Evolutionary conservation across 2,113 vertebrate species (phyloP), one percentile per base, ranked within the genome.

Genomic region (Maccullochella peelii): DNA sequence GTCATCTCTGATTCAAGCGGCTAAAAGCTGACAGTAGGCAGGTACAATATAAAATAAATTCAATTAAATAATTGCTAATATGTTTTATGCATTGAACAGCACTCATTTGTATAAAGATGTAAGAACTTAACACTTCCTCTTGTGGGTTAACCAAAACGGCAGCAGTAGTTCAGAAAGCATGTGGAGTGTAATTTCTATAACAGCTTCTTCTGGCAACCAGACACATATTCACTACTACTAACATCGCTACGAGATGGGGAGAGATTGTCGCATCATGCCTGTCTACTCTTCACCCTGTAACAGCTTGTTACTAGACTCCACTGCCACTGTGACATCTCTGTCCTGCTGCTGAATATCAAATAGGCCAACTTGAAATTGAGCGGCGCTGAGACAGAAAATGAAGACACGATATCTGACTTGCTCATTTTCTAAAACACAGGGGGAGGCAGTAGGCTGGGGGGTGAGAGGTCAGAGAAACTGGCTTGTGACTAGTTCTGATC

Each of bases 291-390:
- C 86, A 65, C 79, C 77, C 87, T 61, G 79, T 76, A 87, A 65
- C 86, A 87, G 84, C 86, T 86, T 76, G 89, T 88, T 85, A 84
- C 80, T 54, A 81, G 82, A 91, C 86, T 82, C 83, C 84, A 2
- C 84, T 87, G 87, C 79, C 63, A 82, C 87, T 67, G 54, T 79
- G 86, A 88, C 88, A 84, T 87, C 87, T 84, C 75, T n/a, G 27
- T 83, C 89, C 88, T 33, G 18, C 86, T 78, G 82, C 74, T 86
- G 90, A 87, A 91, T 88, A 86, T 85, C 84, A 88, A 93, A 87
- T 55, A 85, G 77, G 82, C 73, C 44, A 49, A 79, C 49, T 74
- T 84, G 71, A 91, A 90, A 91, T 58, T 47, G 77, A 86, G 79
- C 77, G 23, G 72, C 16, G 23, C 74, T 2, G 72, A 80, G 74